These are phyloP conservation scores for Monoplex corrugatus DNA, from an alignment of 2,888 invertebrate species.

Conservation along the genomic window DNA sequence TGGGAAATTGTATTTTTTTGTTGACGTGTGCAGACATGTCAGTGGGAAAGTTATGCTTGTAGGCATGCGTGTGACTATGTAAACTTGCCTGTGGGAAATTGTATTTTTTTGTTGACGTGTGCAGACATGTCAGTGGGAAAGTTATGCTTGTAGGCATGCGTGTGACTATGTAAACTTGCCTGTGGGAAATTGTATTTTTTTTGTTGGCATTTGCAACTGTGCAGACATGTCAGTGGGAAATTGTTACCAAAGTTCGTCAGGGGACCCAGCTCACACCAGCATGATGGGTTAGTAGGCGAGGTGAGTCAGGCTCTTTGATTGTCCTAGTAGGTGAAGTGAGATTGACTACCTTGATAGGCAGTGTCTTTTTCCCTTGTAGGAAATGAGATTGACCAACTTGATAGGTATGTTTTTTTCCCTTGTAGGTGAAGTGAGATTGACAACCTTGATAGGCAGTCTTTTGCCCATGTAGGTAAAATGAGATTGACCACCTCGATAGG, in stretches of 20 bases:
- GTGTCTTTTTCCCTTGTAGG: too few species aligned
- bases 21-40: too few species aligned
- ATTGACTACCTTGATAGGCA: neutral
- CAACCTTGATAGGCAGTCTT: too few species aligned
- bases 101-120: neutral
- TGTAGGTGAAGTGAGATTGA: too few species aligned
- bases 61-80: neutral
- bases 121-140: neutral
- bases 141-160: neutral
- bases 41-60: too few species aligned
- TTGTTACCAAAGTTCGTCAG: constrained; percentile 1
- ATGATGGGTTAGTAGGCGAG: neutral
- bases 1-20: too few species aligned
- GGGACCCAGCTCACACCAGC: neutral
- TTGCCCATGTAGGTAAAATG: too few species aligned
- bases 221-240: constrained; percentile 41
- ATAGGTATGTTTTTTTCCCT: too few species aligned
- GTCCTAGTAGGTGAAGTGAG: neutral
- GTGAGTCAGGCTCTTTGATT: constrained; percentile 8
- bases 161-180: neutral
- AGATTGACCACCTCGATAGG: neutral
- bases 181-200: neutral
- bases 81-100: neutral
- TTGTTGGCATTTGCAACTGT: neutral
- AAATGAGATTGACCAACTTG: too few species aligned